phyloP scores from a whole-genome alignment of 2,113 vertebrate genomes.

The Pelecanus crispus region DNA sequence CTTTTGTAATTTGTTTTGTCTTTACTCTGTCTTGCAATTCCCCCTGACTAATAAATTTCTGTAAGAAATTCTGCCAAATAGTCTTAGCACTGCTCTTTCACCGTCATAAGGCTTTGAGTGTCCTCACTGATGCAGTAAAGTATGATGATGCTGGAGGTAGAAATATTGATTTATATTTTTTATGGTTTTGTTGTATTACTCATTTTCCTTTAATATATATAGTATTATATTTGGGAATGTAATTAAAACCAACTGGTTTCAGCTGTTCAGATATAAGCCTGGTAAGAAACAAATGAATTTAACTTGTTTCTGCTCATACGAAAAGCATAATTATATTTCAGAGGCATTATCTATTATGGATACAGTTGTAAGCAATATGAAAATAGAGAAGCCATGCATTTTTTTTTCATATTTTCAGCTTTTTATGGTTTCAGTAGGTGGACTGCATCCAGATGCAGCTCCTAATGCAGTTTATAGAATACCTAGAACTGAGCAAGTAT shows the following conservation, averaged over 20 bases:
- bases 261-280: background rate
- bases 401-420: background rate
- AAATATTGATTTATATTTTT: background rate
- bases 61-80: background rate
- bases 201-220: background rate
- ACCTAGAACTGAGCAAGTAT: background rate
- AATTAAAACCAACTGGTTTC: background rate
- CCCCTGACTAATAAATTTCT: background rate
- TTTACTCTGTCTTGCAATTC: background rate
- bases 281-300: background rate
- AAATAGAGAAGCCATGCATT: background rate
- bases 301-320: background rate
- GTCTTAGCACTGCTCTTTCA: background rate
- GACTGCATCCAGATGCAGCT: background rate
- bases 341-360: background rate
- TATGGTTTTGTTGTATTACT: background rate
- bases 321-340: background rate
- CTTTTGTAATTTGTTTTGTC: background rate
- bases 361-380: background rate
- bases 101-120: background rate
- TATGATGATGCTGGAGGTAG: background rate
- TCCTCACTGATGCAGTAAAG: background rate
- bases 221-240: background rate
- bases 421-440: background rate
- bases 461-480: background rate